Conservation (phyloP, 2,888 invertebrate species). For the Dynastes maya region DNA sequence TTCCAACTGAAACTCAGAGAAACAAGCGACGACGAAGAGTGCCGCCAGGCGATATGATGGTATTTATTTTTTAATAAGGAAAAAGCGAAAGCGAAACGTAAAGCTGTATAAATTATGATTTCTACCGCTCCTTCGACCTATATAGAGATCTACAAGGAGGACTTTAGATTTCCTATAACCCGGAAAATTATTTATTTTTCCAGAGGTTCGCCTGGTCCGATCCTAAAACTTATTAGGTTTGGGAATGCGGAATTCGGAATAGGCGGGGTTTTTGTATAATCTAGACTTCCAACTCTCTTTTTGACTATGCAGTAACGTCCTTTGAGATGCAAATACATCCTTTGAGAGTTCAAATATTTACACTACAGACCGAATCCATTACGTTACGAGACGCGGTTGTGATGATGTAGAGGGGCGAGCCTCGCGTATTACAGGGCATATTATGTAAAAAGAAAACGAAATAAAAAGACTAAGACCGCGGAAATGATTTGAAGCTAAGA, state of each 20-base stretch:
- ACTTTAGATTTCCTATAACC: slow-evolving; percentile 48
- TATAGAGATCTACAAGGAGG: slow-evolving; percentile 9
- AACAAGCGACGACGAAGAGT: slow-evolving; percentile 7
- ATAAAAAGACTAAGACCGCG: not conserved
- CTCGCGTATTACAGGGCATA: slow-evolving; percentile 23
- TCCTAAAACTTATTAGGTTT: slow-evolving; percentile 36
- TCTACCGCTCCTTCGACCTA: no score
- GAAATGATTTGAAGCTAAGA: not conserved
- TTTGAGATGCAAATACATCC: slow-evolving; percentile 50
- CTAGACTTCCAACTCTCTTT: slow-evolving; percentile 36
- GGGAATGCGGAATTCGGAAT: slow-evolving; percentile 18
- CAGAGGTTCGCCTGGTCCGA: slow-evolving; percentile 1
- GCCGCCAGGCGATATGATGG: not conserved
- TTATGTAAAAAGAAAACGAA: not conserved
- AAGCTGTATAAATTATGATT: slow-evolving; percentile 17
- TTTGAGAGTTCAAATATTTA: slow-evolving; percentile 51
- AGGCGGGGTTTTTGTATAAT: slow-evolving; percentile 43
- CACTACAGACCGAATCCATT: slow-evolving; percentile 50
- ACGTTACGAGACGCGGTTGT: slow-evolving; percentile 35
- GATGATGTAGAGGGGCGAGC: not conserved
- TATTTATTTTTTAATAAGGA: slow-evolving; percentile 29
- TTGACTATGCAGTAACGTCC: slow-evolving; percentile 47
- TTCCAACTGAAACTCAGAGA: slow-evolving; percentile 5
- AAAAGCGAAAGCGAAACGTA: slow-evolving; percentile 10
- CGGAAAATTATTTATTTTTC: slow-evolving; percentile 48